phyloP scores from a whole-genome alignment of 2,797 vertebrate genomes.

The Scolopax bukidnonensis region DNA sequence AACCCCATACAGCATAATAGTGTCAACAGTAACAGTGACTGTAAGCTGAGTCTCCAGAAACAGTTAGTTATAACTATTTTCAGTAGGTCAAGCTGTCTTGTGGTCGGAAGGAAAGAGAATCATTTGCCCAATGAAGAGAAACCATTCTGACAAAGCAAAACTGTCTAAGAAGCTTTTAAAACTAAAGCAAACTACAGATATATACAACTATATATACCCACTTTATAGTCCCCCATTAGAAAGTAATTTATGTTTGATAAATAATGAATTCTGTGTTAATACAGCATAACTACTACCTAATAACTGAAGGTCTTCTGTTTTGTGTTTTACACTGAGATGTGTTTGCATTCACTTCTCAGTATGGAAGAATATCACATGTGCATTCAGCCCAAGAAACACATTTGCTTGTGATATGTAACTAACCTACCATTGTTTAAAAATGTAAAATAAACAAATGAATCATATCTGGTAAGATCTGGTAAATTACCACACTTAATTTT shows the following conservation, averaged over 20 bases:
- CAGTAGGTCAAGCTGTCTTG: not conserved
- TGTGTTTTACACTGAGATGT: not conserved
- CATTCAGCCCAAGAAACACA: not conserved
- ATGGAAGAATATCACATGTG: not conserved
- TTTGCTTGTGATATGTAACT: not conserved
- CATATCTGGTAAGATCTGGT: not conserved
- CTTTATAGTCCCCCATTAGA: not conserved
- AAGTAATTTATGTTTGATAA: not conserved
- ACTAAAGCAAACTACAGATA: not conserved
- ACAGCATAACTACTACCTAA: not conserved
- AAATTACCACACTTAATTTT: not conserved
- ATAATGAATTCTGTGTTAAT: not conserved
- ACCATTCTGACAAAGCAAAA: not conserved
- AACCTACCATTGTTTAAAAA: not conserved
- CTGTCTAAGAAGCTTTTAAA: not conserved
- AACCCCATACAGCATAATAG: not conserved
- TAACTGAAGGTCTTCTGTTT: not conserved
- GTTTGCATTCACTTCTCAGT: not conserved
- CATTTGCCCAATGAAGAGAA: not conserved
- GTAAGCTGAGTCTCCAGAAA: not conserved
- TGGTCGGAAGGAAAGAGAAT: not conserved
- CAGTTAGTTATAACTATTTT: not conserved
- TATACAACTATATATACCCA: not conserved
- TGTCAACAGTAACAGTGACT: not conserved
- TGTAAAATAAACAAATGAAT: not conserved